Conservation (phyloP, 2,797 vertebrate genomes). For the Botia almorhae region DNA sequence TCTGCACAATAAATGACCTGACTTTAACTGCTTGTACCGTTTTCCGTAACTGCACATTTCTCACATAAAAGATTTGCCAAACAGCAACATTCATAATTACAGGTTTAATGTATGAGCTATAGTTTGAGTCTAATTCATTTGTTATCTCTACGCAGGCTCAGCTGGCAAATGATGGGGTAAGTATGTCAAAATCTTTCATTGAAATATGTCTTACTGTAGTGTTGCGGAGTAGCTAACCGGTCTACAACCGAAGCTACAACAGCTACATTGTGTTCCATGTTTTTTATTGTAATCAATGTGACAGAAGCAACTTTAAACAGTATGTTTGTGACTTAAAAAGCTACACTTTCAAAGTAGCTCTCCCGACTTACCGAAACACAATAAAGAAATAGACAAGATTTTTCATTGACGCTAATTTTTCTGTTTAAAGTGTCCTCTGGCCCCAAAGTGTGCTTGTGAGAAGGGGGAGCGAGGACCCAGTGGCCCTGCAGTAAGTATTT, state of each 20-base stretch:
- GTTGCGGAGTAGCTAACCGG: not conserved
- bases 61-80: not conserved
- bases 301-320: no score
- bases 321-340: no score
- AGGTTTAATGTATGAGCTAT: slow-evolving; percentile 4
- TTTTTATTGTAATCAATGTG: no score
- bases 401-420: slow-evolving; percentile 41
- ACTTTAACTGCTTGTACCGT: slow-evolving; percentile 18
- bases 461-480: slow-evolving; percentile 87
- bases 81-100: not conserved
- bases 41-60: not conserved
- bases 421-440: slow-evolving; percentile 82
- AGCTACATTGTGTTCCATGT: no score
- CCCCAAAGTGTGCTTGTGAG: slow-evolving; percentile 84
- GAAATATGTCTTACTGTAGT: not conserved
- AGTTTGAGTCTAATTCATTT: slow-evolving; percentile 45
- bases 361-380: not conserved
- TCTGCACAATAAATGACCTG: not conserved
- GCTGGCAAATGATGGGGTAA: slow-evolving; percentile 86
- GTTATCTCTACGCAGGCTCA: slow-evolving; percentile 76
- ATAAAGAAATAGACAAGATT: slow-evolving; percentile 8
- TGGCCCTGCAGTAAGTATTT: slow-evolving; percentile 85
- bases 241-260: not conserved
- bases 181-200: slow-evolving; percentile 53
- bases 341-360: not conserved